These are phyloP conservation scores for Scaptomyza hsui DNA, from an alignment of 1,140 invertebrate genomes.

Conservation along the genomic window DNA sequence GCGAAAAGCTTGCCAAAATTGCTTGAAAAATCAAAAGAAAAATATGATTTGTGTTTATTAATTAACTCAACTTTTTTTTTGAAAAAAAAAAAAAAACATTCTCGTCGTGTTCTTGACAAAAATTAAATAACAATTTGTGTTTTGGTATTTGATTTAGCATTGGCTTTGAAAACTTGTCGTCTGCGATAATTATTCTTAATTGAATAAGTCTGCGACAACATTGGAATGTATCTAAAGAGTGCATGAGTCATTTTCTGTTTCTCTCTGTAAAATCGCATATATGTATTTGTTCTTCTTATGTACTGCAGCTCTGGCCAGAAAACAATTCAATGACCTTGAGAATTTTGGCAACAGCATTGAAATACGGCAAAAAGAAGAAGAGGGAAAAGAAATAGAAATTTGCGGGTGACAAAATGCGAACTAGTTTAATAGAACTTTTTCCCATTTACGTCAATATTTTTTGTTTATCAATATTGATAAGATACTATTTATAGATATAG, in stretches of 20 bases:
- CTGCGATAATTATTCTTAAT: slow-evolving; percentile 34
- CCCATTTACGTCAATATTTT: not conserved
- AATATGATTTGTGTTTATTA: slow-evolving; percentile 53
- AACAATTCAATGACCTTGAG: slow-evolving; percentile 38
- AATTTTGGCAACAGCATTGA: slow-evolving; percentile 23
- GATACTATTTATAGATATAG: slow-evolving; percentile 25
- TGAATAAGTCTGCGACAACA: slow-evolving; percentile 41
- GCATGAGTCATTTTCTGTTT: slow-evolving; percentile 24
- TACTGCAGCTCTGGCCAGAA: slow-evolving; percentile 1
- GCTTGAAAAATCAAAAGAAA: slow-evolving; percentile 37
- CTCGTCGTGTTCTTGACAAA: slow-evolving; percentile 54
- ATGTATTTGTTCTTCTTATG: not conserved
- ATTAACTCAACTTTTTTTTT: slow-evolving; percentile 31
- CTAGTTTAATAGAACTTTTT: not conserved
- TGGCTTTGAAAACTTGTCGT: slow-evolving; percentile 33
- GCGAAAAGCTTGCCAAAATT: not conserved
- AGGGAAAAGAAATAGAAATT: slow-evolving; percentile 1
- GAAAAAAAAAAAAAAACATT: slow-evolving; percentile 44
- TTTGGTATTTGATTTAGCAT: slow-evolving; percentile 24
- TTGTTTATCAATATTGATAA: slow-evolving; percentile 34
- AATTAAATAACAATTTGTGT: slow-evolving; percentile 34
- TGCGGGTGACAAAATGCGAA: slow-evolving; percentile 26
- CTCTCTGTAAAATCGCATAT: not conserved
- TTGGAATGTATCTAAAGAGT: slow-evolving; percentile 46
- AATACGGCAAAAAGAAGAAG: slow-evolving; percentile 5